Evolutionary conservation across 2,797 vertebrate genomes (phyloP).

Genomic region (Hydrocynus forskahlii): DNA sequence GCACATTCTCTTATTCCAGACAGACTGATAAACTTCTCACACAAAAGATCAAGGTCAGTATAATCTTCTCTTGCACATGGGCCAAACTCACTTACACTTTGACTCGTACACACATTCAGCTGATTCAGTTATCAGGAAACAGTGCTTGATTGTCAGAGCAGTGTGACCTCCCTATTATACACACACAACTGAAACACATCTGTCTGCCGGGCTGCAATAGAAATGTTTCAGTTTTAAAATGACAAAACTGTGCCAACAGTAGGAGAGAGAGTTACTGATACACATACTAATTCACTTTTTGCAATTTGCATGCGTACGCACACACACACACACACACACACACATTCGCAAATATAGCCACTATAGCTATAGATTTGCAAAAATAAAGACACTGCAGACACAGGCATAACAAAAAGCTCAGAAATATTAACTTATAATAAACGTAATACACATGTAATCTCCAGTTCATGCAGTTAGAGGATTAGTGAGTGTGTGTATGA

Average conservation of each 20-base stretch:
- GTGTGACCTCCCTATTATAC: not conserved
- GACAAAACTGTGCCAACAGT: not conserved
- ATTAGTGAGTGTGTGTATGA: no score
- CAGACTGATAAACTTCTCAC: not conserved
- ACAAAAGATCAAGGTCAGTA: constrained; percentile 35
- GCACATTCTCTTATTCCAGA: constrained; percentile 13
- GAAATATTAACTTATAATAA: no score
- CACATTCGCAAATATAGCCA: no score
- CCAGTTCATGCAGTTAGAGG: no score
- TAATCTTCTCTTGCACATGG: not conserved
- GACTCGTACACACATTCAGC: not conserved
- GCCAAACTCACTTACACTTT: not conserved
- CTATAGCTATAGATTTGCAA: no score
- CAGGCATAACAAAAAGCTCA: no score
- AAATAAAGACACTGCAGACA: no score
- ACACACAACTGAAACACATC: not conserved
- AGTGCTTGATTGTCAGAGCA: not conserved
- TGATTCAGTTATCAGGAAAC: not conserved
- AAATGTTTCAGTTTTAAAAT: not conserved
- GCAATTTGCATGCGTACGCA: no score
- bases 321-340: no score
- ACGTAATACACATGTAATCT: no score
- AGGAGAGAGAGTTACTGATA: no score
- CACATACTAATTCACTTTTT: no score
- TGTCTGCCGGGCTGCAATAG: not conserved